A percentile compares a stretch with the other conserved stretches of the same genome.
phyloP scores from a whole-genome alignment of 2,888 invertebrate species.

The Galeruca laticollis region DNA sequence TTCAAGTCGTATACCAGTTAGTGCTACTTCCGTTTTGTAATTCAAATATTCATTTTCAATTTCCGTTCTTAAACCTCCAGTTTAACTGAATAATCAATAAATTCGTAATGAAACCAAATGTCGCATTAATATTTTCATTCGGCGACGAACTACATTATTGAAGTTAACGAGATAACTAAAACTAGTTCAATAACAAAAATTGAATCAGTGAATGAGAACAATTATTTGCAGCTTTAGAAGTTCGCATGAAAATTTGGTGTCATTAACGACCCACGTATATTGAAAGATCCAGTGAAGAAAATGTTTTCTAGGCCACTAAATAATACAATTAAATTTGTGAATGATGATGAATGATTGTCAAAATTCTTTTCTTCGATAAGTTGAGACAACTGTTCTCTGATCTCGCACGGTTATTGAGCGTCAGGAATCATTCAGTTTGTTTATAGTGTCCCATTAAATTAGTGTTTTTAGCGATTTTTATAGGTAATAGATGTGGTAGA shows the following conservation, averaged over 20 bases:
- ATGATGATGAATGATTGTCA: too few species aligned
- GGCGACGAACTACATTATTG: not conserved
- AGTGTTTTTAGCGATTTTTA: too few species aligned
- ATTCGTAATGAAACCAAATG: not conserved
- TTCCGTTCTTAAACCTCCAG: not conserved
- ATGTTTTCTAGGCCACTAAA: too few species aligned
- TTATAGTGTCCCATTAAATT: too few species aligned
- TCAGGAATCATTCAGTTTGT: too few species aligned
- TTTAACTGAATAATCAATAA: constrained; percentile 7
- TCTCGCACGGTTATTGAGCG: too few species aligned
- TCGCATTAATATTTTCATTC: not conserved
- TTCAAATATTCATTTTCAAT: constrained; percentile 11
- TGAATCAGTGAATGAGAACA: not conserved
- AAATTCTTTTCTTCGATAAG: too few species aligned
- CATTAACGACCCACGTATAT: not conserved
- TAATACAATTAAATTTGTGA: too few species aligned
- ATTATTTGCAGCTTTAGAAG: not conserved
- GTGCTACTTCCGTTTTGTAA: not conserved
- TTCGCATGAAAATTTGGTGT: not conserved
- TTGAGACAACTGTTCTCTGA: too few species aligned
- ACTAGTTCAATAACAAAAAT: not conserved
- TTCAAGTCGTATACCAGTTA: not conserved
- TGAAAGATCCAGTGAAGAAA: too few species aligned
- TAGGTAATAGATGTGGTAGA: too few species aligned
- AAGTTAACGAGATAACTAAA: not conserved